Conservation (phyloP, 2,888 invertebrate species). For the Tanypteryx hageni region DNA sequence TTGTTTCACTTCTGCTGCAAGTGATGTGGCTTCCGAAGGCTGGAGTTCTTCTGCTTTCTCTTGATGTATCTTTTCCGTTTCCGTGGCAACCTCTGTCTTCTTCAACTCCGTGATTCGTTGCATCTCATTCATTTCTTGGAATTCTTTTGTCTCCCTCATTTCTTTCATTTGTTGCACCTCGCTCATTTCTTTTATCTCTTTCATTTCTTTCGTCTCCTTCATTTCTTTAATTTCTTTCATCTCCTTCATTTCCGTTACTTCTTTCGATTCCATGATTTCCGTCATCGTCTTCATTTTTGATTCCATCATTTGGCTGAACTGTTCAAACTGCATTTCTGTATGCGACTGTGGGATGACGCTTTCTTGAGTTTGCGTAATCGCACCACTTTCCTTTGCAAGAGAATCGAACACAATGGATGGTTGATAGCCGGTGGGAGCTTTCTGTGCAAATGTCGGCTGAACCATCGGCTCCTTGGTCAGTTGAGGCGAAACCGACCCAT, state of each 20-base stretch:
- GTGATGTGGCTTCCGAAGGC: not conserved
- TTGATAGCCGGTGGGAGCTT: not conserved
- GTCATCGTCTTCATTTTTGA: not conserved
- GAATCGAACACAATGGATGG: not conserved
- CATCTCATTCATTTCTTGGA: conserved; percentile 1
- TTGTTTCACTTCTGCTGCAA: not conserved
- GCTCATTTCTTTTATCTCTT: conserved; percentile 16
- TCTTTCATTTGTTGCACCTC: not conserved
- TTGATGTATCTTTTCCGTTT: not conserved
- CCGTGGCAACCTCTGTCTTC: not conserved
- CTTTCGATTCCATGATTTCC: conserved; percentile 25
- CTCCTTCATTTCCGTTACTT: conserved; percentile 18
- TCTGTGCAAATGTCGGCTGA: conserved; percentile 10
- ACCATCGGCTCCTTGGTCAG: not conserved
- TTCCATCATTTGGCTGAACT: not conserved
- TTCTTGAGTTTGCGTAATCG: not conserved
- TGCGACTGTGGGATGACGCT: not conserved
- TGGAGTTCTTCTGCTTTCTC: not conserved
- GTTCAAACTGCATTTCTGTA: not conserved
- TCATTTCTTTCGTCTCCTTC: conserved; percentile 35
- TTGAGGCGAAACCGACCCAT: conserved; percentile 33
- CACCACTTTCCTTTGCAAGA: not conserved
- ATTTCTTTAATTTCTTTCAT: conserved; percentile 6
- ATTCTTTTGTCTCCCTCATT: not conserved
- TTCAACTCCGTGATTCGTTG: not conserved